A percentile compares a stretch with the other conserved stretches of the same genome.
Evolutionary conservation across 2,113 vertebrate genomes (phyloP).

Genomic region (Chaenocephalus aceratus): DNA sequence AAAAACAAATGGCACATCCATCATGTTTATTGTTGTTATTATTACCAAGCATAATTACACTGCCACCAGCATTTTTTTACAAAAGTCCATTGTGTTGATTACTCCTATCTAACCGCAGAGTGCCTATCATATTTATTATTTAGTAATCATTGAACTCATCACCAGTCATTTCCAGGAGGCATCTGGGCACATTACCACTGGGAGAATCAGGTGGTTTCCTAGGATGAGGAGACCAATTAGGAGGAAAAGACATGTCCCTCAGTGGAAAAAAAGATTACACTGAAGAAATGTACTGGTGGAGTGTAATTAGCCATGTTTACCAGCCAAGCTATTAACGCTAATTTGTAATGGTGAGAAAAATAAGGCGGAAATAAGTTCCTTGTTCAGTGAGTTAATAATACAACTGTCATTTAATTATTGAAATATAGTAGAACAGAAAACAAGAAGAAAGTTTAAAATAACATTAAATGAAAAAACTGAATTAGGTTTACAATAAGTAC

Average conservation of each 20-base stretch:
- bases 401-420: constrained; percentile 17
- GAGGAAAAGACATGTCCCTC: constrained; percentile 17
- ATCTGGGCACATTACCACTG: constrained; percentile 41
- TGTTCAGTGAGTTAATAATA: constrained; percentile 37
- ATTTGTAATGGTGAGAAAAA: constrained; percentile 56
- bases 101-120: constrained; percentile 11
- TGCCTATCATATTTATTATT: constrained; percentile 18
- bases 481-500: too few species aligned
- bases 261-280: constrained; percentile 10
- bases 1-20: not conserved
- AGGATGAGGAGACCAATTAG: constrained; percentile 55
- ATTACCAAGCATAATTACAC: not conserved
- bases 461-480: not conserved
- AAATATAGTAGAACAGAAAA: not conserved
- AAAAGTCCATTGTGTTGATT: constrained; percentile 35
- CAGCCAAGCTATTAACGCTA: constrained; percentile 48
- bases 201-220: constrained; percentile 48
- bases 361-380: constrained; percentile 40
- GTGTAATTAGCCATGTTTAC: constrained; percentile 58
- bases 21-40: not conserved
- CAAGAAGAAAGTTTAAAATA: too few species aligned
- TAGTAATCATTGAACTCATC: constrained; percentile 52
- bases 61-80: constrained; percentile 8
- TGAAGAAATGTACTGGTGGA: constrained; percentile 31
- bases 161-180: constrained; percentile 36